Conservation (phyloP, 1,140 invertebrate species). For the Paralvinella palmiformis region DNA sequence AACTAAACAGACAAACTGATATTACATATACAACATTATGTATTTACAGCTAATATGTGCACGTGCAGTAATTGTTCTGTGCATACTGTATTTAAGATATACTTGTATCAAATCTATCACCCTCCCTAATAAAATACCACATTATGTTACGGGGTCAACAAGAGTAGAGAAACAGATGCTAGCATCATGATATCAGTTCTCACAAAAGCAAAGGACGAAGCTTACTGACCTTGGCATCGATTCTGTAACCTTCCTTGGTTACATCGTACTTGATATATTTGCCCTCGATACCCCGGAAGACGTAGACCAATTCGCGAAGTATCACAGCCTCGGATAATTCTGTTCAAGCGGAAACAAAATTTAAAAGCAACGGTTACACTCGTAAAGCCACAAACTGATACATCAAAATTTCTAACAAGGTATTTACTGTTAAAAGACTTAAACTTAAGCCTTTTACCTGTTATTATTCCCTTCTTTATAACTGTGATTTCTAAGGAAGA, state of each 20-base stretch:
- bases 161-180: too few species aligned
- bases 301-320: slow-evolving; percentile 71
- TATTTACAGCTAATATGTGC: too few species aligned
- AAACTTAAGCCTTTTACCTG: neutral
- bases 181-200: too few species aligned
- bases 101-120: too few species aligned
- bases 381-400: neutral
- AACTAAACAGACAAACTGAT: too few species aligned
- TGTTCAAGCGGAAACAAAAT: slow-evolving; percentile 28
- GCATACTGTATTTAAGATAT: too few species aligned
- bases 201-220: slow-evolving; percentile 11
- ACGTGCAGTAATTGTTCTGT: too few species aligned
- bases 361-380: neutral
- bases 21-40: too few species aligned
- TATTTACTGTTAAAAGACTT: neutral
- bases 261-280: slow-evolving; percentile 65
- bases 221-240: slow-evolving; percentile 56
- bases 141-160: too few species aligned
- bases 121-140: too few species aligned
- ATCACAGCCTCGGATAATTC: slow-evolving; percentile 54
- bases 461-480: neutral
- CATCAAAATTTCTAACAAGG: neutral
- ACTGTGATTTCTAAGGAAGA: neutral
- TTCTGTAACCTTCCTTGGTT: slow-evolving; percentile 59
- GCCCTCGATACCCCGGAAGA: slow-evolving; percentile 75